phyloP scores from a whole-genome alignment of 2,888 invertebrate species.

The Lochmaea crataegi region DNA sequence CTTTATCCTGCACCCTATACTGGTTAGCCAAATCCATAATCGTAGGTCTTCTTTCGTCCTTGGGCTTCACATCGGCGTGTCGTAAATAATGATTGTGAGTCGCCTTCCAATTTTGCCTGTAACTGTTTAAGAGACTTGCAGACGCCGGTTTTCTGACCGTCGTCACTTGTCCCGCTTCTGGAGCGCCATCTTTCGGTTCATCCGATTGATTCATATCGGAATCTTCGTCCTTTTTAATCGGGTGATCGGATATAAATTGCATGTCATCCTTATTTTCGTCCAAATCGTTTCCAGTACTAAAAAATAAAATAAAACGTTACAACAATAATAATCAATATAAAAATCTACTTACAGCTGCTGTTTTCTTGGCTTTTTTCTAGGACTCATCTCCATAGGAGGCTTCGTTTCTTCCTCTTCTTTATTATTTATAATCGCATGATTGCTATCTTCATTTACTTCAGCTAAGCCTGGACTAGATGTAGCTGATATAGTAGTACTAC shows the following conservation, averaged over 20 bases:
- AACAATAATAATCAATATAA: not conserved
- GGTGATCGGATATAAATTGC: constrained; percentile 71
- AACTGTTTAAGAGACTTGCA: constrained; percentile 71
- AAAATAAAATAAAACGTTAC: constrained; percentile 36
- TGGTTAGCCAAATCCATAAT: constrained; percentile 92
- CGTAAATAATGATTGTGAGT: constrained; percentile 80
- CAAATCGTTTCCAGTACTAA: constrained; percentile 69
- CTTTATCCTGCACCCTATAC: constrained; percentile 85
- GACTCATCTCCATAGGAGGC: constrained; percentile 74
- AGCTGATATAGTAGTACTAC: constrained; percentile 89
- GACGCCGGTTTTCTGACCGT: constrained; percentile 62
- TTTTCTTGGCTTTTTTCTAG: constrained; percentile 92
- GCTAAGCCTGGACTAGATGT: constrained; percentile 83
- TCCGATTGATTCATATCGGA: constrained; percentile 62
- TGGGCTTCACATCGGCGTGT: constrained; percentile 85
- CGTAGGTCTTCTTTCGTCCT: constrained; percentile 86
- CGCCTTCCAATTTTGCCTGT: constrained; percentile 78
- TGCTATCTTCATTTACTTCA: constrained; percentile 68
- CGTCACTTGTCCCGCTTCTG: constrained; percentile 56
- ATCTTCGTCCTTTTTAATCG: constrained; percentile 61
- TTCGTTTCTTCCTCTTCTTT: constrained; percentile 62
- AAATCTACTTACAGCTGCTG: constrained; percentile 79
- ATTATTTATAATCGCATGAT: constrained; percentile 56
- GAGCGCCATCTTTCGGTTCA: constrained; percentile 60
- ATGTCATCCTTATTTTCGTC: constrained; percentile 70